A percentile compares a stretch with the other conserved stretches of the same genome.
phyloP scores from a whole-genome alignment of 2,797 vertebrate species.

The Myoxocephalus aenaeus region DNA sequence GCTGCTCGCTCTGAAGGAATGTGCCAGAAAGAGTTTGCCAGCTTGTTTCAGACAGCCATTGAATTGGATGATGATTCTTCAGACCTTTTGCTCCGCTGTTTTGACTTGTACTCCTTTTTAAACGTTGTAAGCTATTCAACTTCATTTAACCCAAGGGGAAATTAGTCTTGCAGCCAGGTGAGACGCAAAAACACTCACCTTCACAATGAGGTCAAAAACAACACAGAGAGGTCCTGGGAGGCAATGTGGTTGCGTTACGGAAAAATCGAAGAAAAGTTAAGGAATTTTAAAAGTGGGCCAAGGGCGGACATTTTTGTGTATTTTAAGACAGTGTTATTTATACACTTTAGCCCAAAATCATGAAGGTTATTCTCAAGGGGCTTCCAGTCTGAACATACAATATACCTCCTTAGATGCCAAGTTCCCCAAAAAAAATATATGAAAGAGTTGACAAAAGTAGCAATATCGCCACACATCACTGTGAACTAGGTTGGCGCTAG shows the following conservation, averaged over 20 bases:
- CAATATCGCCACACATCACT: not conserved
- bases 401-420: not conserved
- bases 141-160: not conserved
- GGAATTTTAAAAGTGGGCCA: not conserved
- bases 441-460: not conserved
- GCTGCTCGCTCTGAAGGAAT: conserved; percentile 18
- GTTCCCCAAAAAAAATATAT: not conserved
- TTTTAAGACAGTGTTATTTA: not conserved
- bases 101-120: not conserved
- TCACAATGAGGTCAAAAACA: not conserved
- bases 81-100: not conserved
- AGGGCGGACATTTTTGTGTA: not conserved
- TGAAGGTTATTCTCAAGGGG: not conserved
- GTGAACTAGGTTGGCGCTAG: not conserved
- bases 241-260: not conserved
- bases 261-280: conserved; percentile 1
- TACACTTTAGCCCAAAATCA: not conserved
- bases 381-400: not conserved
- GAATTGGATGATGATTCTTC: not conserved
- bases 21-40: conserved; percentile 7
- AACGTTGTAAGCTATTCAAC: not conserved
- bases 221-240: not conserved
- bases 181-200: not conserved
- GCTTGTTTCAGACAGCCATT: conserved; percentile 8
- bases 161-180: not conserved